Conservation (phyloP, 2,797 vertebrate species). For the Pseudochirops corinnae region DNA sequence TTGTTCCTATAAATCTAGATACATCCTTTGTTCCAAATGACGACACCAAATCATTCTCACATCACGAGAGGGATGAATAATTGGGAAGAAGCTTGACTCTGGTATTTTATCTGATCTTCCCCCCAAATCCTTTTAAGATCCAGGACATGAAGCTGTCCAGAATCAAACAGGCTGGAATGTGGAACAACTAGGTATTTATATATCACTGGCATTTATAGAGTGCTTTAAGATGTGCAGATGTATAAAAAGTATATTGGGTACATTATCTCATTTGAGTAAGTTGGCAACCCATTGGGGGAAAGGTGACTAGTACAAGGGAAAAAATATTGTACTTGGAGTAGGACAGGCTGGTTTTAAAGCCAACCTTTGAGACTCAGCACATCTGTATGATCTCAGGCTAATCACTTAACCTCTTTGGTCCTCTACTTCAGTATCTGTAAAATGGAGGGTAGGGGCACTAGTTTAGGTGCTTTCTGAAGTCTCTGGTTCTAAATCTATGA, state of each 20-base stretch:
- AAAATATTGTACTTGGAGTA: background rate
- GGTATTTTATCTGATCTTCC: conserved; percentile 58
- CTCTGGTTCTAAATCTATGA: background rate
- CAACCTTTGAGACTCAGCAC: background rate
- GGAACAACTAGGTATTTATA: background rate
- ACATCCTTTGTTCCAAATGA: conserved; percentile 2
- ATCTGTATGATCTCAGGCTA: background rate
- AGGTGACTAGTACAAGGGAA: background rate
- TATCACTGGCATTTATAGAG: background rate
- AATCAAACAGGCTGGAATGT: conserved; percentile 34
- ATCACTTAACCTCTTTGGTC: background rate
- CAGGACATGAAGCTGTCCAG: conserved; percentile 39
- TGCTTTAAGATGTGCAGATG: background rate
- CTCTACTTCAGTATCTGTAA: background rate
- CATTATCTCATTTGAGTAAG: background rate
- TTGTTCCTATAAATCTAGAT: conserved; percentile 35
- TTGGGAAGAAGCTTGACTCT: rapidly evolving
- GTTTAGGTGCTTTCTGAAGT: background rate
- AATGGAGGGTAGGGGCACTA: background rate
- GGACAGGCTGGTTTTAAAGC: background rate
- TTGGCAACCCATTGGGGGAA: background rate
- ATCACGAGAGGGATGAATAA: background rate
- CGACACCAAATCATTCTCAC: conserved; percentile 18
- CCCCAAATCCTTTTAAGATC: background rate
- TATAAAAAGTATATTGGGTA: background rate